Base-by-base conservation (phyloP, 2,113 vertebrate genomes). In the Ancistrus triradiatus region DNA sequence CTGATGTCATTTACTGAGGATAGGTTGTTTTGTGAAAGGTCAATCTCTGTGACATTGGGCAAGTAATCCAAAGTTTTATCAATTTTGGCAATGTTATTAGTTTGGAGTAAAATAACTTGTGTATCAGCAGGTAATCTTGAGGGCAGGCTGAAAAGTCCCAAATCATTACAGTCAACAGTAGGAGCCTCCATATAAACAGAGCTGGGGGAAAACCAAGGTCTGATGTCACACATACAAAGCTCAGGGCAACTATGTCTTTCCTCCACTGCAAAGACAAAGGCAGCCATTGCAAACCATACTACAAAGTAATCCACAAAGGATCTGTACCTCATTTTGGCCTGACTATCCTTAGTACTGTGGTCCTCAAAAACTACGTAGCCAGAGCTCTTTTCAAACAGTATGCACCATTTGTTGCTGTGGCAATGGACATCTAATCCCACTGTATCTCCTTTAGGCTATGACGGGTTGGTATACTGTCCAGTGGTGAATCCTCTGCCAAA, bases 11-110 rank as follows among this genome's bases (percentile, higher is more conserved):
- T 79, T 78, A 96, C 84, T 1, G 92, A 92, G 27, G 92, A 92
- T 71, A 99, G 79, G 81, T 95, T 97, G 80, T 99, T 99, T 82
- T 99, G 96, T 35, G 96, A 98, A 83, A 99, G 86, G 85, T 99
- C 95, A 73, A 99, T 88, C 73, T 93, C 94, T 28, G 95, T 97
- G 62, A 99, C 90, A 76, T 99, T 98, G 66, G 88, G 81, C 72
- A 97, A 89, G 33, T 95, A 91, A 78, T 93, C 85, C 84, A 88
- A 77, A 42, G 90, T 83, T 43, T 82, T 83, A 74, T 94, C 91
- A 67, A 95, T 90, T 77, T 89, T 90, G 68, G 81, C 91, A 66
- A 99, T 91, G 57, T 92, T 93, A 83, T 99, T 99, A 25, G 93
- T 95, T 80, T 99, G 96, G 73, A 99, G 87, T 74, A 98, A 87